phyloP scores from a whole-genome alignment of 1,140 invertebrate genomes.

The Hylyphantes graminicola region DNA sequence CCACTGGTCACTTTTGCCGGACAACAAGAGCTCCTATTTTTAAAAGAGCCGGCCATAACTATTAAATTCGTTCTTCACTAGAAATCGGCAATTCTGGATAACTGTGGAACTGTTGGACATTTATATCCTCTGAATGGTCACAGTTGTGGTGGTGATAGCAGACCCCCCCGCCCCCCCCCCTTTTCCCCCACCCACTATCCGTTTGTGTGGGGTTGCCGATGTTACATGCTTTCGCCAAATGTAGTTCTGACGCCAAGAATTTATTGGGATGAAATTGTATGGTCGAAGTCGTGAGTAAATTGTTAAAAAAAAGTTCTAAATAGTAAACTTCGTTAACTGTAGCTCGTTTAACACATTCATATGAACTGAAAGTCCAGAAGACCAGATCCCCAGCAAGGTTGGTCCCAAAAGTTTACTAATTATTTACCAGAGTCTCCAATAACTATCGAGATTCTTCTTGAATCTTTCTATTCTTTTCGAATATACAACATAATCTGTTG shows the following conservation, averaged over 20 bases:
- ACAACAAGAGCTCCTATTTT: constrained; percentile 30
- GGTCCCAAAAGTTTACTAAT: too few relatives aligned
- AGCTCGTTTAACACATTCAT: too few relatives aligned
- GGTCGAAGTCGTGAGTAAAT: too few relatives aligned
- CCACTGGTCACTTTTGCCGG: constrained; percentile 33
- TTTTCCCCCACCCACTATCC: background rate
- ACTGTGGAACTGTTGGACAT: constrained; percentile 32
- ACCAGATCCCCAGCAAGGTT: too few relatives aligned
- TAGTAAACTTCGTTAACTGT: too few relatives aligned
- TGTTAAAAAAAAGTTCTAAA: too few relatives aligned
- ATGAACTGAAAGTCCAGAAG: too few relatives aligned
- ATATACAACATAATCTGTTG: too few relatives aligned
- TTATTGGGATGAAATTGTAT: too few relatives aligned
- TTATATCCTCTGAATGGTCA: constrained; percentile 39
- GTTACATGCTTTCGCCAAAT: background rate
- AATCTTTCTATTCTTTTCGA: too few relatives aligned
- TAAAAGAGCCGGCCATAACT: constrained; percentile 46
- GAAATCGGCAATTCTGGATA: constrained; percentile 47
- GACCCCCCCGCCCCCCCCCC: constrained; percentile 8
- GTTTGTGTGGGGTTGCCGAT: constrained; percentile 3
- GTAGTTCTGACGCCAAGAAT: background rate
- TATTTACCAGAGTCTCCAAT: too few relatives aligned
- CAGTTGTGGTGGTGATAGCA: constrained; percentile 10
- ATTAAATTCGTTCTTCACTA: constrained; percentile 59
- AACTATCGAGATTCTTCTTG: too few relatives aligned